Evolutionary conservation across 2,113 vertebrate species (phyloP).

Genomic region (Chitala chitala): DNA sequence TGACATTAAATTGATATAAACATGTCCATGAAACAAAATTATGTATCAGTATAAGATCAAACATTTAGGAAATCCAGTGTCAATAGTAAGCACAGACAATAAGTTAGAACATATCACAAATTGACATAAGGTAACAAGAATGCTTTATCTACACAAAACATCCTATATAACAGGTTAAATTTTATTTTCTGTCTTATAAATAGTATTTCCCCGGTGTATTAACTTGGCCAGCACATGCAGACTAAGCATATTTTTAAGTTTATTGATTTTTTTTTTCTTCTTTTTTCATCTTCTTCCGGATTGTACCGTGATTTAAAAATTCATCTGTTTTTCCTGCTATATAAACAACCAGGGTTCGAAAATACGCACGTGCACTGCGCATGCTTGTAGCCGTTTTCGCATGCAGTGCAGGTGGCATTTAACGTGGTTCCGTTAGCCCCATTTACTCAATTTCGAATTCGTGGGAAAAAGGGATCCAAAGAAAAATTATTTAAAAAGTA

Average conservation of each 20-base stretch:
- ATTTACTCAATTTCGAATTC: slow-evolving; percentile 12
- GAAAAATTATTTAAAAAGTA: slow-evolving; percentile 27
- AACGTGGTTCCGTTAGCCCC: slow-evolving; percentile 26
- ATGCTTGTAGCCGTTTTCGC: slow-evolving; percentile 34
- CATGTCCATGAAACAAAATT: slow-evolving; percentile 80
- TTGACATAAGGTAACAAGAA: slow-evolving; percentile 92
- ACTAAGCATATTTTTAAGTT: slow-evolving; percentile 58
- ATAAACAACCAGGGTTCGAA: slow-evolving; percentile 58
- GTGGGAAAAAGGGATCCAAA: slow-evolving; percentile 23
- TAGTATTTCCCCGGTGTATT: slow-evolving; percentile 66
- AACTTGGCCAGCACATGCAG: slow-evolving; percentile 85
- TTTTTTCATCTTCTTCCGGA: slow-evolving; percentile 23
- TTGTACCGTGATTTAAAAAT: slow-evolving; percentile 27
- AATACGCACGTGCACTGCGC: slow-evolving; percentile 51
- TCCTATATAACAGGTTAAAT: slow-evolving; percentile 90
- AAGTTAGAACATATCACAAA: slow-evolving; percentile 89
- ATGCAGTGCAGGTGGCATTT: slow-evolving; percentile 51
- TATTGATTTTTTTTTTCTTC: slow-evolving; percentile 34
- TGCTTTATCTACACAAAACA: slow-evolving; percentile 98
- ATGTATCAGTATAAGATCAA: slow-evolving; percentile 76
- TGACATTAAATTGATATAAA: slow-evolving; percentile 88
- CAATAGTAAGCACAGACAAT: slow-evolving; percentile 91
- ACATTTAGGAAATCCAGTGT: slow-evolving; percentile 87
- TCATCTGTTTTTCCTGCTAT: slow-evolving; percentile 48
- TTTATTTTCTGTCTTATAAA: slow-evolving; percentile 71